Evolutionary conservation across 2,888 invertebrate genomes (phyloP).

Genomic region (Dynastes grantii): DNA sequence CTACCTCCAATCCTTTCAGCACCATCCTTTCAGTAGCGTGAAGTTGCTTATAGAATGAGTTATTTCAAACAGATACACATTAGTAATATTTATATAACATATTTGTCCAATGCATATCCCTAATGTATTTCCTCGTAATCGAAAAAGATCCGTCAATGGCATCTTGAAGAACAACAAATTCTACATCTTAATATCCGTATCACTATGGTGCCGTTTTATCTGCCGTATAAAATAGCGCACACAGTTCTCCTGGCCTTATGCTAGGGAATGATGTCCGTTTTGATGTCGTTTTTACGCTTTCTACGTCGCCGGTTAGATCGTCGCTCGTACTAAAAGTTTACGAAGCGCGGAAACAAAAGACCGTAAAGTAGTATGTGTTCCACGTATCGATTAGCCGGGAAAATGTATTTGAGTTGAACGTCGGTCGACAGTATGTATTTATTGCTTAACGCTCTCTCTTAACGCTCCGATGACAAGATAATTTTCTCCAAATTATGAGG

Average conservation of each 20-base stretch:
- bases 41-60: neutral
- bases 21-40: too few relatives aligned
- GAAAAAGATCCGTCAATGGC: neutral
- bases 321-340: constrained; percentile 2
- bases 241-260: neutral
- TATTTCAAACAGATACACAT: neutral
- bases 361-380: neutral
- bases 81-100: neutral
- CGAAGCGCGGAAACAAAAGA: constrained; percentile 4
- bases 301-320: neutral
- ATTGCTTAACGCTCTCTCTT: neutral
- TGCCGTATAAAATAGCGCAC: neutral
- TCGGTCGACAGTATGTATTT: constrained; percentile 9
- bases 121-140: neutral
- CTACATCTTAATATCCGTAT: neutral
- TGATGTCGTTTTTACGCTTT: constrained; percentile 1
- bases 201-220: neutral
- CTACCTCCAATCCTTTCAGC: too few relatives aligned
- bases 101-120: neutral
- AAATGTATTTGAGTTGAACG: neutral
- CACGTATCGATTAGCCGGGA: constrained; percentile 1
- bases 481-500: neutral
- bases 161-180: neutral
- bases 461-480: neutral
- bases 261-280: neutral